A percentile compares a stretch with the other conserved stretches of the same genome.
Conservation (phyloP, 1,140 invertebrate species). For the Antheraea pernyi region DNA sequence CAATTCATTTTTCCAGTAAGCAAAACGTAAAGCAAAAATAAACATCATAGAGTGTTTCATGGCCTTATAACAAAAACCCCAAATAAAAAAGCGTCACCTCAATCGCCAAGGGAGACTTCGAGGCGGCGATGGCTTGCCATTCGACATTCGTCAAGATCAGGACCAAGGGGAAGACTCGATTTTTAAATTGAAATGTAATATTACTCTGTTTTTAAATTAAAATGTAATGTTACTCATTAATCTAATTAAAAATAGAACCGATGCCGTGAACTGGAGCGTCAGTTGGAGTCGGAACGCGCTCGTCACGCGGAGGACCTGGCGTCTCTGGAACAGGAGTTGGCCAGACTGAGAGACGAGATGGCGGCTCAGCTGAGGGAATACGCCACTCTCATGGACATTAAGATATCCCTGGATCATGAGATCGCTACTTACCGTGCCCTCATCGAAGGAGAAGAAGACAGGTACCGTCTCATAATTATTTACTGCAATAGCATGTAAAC, state of each 20-base stretch:
- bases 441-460: constrained; percentile 83
- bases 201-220: no score
- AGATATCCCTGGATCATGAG: constrained; percentile 97
- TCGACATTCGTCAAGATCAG: no score
- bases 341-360: constrained; percentile 90
- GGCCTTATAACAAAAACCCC: no score
- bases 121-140: no score
- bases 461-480: constrained; percentile 47
- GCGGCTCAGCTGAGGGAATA: constrained; percentile 95
- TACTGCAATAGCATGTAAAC: no score
- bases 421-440: constrained; percentile 97
- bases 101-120: no score
- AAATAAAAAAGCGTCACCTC: no score
- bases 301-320: constrained; percentile 87
- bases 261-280: constrained; percentile 90
- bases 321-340: constrained; percentile 89
- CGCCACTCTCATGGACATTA: constrained; percentile 98
- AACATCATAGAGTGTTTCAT: no score
- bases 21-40: no score
- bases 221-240: no score
- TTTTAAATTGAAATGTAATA: no score
- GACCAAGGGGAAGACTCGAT: no score
- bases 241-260: constrained; percentile 65
- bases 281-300: constrained; percentile 87
- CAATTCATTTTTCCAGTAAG: background rate